Percentiles rank a stretch among this genome's conserved stretches.
Conservation (phyloP, 2,797 vertebrate genomes). For the Eurystomus glaucurus region DNA sequence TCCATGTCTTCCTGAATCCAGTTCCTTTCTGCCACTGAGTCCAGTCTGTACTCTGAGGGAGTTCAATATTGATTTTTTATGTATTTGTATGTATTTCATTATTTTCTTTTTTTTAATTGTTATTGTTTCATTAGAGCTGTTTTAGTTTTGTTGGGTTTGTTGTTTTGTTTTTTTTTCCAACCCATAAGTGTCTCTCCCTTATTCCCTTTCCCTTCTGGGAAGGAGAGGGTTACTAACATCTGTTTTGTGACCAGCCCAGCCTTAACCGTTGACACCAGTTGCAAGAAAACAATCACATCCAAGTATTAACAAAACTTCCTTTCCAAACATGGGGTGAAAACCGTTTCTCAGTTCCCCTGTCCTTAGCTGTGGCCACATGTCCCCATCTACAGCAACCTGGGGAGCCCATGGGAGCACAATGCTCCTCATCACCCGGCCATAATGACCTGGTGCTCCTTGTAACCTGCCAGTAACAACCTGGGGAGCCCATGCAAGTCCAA, state of each 20-base stretch:
- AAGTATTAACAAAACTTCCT: background rate
- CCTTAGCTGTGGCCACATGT: rapidly evolving
- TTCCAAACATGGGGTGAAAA: background rate
- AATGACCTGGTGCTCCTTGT: background rate
- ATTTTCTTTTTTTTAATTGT: background rate
- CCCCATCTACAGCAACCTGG: rapidly evolving
- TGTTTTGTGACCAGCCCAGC: background rate
- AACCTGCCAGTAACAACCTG: rapidly evolving
- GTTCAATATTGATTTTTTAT: too few relatives aligned
- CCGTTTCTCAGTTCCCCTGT: background rate
- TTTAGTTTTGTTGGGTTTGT: too few relatives aligned
- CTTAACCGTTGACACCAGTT: background rate
- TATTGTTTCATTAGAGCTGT: background rate
- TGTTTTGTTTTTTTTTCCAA: background rate
- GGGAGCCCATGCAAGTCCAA: background rate
- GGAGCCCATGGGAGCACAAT: background rate
- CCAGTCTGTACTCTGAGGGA: background rate
- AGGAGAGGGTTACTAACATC: background rate
- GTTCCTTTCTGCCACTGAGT: background rate
- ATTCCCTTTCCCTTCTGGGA: background rate
- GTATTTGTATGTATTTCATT: background rate
- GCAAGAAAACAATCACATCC: background rate
- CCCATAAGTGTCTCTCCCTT: background rate
- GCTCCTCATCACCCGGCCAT: background rate
- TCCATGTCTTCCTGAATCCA: background rate